A percentile compares a stretch with the other conserved stretches of the same genome.
Conservation (phyloP, 35 echinoderm and acorn worm species). For the Apostichopus parvimensis region DNA sequence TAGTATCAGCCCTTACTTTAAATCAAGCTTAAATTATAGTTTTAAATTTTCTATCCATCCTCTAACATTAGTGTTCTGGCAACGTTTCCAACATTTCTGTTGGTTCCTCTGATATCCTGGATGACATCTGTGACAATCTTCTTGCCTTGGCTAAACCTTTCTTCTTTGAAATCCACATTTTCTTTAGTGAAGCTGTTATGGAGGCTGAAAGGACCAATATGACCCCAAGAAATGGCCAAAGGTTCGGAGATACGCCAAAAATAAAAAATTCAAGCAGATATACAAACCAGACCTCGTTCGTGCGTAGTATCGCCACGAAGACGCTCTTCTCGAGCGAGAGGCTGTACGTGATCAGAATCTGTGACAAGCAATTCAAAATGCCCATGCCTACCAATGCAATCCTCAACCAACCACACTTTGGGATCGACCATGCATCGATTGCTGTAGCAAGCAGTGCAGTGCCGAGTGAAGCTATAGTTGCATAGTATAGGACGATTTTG, state of each 20-base stretch:
- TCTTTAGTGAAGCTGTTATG: conserved; percentile 4
- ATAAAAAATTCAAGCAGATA: conserved; percentile 11
- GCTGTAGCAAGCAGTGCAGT: not conserved
- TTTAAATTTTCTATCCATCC: too few species aligned
- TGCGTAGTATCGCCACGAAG: conserved; percentile 5
- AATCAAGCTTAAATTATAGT: too few species aligned
- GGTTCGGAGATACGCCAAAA: conserved; percentile 8
- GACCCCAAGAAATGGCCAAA: not conserved
- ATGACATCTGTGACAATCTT: not conserved
- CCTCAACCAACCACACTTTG: not conserved
- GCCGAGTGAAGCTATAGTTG: not conserved
- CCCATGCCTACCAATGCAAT: not conserved
- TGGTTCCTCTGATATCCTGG: not conserved
- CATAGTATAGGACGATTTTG: conserved; percentile 33
- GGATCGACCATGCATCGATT: not conserved
- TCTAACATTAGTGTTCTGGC: not conserved
- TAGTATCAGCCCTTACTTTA: too few species aligned
- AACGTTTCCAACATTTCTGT: not conserved
- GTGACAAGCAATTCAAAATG: not conserved
- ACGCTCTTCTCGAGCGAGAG: not conserved
- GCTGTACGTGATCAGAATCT: not conserved
- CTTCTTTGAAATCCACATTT: conserved; percentile 26
- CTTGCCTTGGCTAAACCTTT: conserved; percentile 11
- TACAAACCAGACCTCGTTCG: conserved; percentile 23
- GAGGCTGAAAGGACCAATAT: conserved; percentile 5